Percentiles rank a stretch among this genome's conserved stretches.
Conservation (phyloP, 1,140 invertebrate species). For the Drosophila virilis region DNA sequence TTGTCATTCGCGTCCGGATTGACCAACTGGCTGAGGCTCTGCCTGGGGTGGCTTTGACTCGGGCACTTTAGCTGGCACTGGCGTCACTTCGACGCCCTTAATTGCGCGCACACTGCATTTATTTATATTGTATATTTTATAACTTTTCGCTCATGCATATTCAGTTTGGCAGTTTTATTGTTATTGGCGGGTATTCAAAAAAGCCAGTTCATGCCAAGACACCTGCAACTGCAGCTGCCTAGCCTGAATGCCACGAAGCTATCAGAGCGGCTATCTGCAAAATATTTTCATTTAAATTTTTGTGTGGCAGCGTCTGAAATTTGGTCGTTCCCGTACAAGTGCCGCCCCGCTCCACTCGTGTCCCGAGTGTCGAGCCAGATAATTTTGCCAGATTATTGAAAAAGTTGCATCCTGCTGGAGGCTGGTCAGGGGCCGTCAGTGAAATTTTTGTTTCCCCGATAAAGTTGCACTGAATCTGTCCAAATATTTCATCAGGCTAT, state of each 20-base stretch:
- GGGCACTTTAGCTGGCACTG: neutral
- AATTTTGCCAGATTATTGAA: constrained; percentile 73
- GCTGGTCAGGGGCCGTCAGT: constrained; percentile 11
- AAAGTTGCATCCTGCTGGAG: constrained; percentile 62
- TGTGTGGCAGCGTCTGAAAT: constrained; percentile 57
- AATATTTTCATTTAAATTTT: constrained; percentile 77
- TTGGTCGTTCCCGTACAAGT: constrained; percentile 55
- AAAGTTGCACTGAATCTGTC: constrained; percentile 69
- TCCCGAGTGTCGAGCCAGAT: constrained; percentile 43
- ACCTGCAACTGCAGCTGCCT: constrained; percentile 39
- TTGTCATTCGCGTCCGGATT: constrained; percentile 3
- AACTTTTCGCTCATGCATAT: constrained; percentile 74
- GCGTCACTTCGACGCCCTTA: constrained; percentile 66
- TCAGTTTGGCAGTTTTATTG: constrained; percentile 78
- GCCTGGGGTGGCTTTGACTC: constrained; percentile 30
- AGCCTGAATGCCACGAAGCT: constrained; percentile 35
- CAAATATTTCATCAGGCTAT: constrained; percentile 76
- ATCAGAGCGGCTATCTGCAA: constrained; percentile 58
- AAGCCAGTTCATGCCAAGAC: constrained; percentile 36
- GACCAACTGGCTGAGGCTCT: constrained; percentile 8
- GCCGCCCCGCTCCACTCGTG: constrained; percentile 6
- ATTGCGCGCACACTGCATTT: constrained; percentile 76
- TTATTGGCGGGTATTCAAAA: constrained; percentile 74
- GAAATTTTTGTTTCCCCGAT: constrained; percentile 57
- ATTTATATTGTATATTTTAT: constrained; percentile 80